Conservation (phyloP, 2,888 invertebrate species). For the Plusia festucae region DNA sequence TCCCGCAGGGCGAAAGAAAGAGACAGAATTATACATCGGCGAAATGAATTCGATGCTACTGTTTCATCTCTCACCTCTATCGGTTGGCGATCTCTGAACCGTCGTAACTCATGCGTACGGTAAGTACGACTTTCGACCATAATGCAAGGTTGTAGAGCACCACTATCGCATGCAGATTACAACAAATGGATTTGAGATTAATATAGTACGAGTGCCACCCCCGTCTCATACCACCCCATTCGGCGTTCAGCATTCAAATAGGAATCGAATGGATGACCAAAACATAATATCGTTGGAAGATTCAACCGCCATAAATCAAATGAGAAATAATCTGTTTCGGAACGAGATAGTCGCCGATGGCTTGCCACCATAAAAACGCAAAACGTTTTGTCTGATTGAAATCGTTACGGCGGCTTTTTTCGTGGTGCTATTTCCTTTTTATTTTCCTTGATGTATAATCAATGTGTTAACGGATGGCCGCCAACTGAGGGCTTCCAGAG, state of each 20-base stretch:
- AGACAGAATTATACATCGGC: conserved; percentile 83
- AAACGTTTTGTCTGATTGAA: conserved; percentile 89
- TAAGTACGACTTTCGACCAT: conserved; percentile 80
- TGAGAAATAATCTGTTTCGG: conserved; percentile 90
- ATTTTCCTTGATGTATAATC: conserved; percentile 89
- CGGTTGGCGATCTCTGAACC: conserved; percentile 85
- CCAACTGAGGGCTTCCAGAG: conserved; percentile 79
- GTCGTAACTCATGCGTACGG: conserved; percentile 83
- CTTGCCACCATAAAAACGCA: conserved; percentile 88
- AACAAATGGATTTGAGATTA: conserved; percentile 89
- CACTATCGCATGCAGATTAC: conserved; percentile 84
- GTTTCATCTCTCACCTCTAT: conserved; percentile 90
- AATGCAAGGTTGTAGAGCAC: conserved; percentile 68
- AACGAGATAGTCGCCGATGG: conserved; percentile 88
- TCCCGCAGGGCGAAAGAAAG: conserved; percentile 84
- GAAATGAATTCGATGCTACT: conserved; percentile 88
- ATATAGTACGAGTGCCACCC: conserved; percentile 89
- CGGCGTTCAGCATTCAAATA: conserved; percentile 89
- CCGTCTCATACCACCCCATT: conserved; percentile 87
- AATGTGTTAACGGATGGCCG: conserved; percentile 89
- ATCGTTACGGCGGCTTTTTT: conserved; percentile 85
- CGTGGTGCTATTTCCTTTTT: conserved; percentile 85
- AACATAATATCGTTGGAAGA: conserved; percentile 89
- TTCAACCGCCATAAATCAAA: conserved; percentile 89
- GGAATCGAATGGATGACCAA: conserved; percentile 90